Evolutionary conservation across 2,888 invertebrate species (phyloP), one percentile per base, ranked within the genome.

Genomic region (Bellardia pandia): DNA sequence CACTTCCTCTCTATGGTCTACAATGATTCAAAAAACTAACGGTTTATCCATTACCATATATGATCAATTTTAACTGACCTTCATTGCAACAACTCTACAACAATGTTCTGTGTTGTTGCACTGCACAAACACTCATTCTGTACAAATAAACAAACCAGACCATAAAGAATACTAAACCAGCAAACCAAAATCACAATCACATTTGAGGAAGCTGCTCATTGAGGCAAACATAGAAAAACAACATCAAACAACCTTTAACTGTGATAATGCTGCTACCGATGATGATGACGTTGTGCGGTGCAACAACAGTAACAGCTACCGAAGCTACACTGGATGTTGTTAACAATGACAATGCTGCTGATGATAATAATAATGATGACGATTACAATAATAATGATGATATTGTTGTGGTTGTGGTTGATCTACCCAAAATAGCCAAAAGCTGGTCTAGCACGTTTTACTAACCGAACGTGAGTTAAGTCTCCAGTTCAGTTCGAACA

Each of bases 361-460:
- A 74, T 48, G 62, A 42, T 42, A 2, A 45, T 45, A 33, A 85
- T 71, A 62, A 62, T 42, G 42, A 69, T 75, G n/a, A 83, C 71
- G 76, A 71, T 77, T 37, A 42, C 51, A 66, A 48, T 58, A 58
- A 84, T 78, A 66, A 84, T 74, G 77, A 69, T 62, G 11, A 23
- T 78, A 58, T 58, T 60, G 51, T 51, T 86, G 78, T 62, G 13
- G 45, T 79, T 75, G 75, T 37, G 72, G 62, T 78, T 75, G 81
- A 42, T 72, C 60, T 72, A 80, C 62, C 84, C 56, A 76, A 86
- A 84, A 72, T 86, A 71, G 86, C 58, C 40, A 64, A 80, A 78
- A 85, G 87, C 87, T 74, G 78, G 87, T 85, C 87, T 82, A 87
- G 85, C 87, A 85, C 81, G 87, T 87, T 85, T 56, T 37, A 8